Evolutionary conservation across 2,797 vertebrate genomes (phyloP).

Genomic region (Tragelaphus oryx): DNA sequence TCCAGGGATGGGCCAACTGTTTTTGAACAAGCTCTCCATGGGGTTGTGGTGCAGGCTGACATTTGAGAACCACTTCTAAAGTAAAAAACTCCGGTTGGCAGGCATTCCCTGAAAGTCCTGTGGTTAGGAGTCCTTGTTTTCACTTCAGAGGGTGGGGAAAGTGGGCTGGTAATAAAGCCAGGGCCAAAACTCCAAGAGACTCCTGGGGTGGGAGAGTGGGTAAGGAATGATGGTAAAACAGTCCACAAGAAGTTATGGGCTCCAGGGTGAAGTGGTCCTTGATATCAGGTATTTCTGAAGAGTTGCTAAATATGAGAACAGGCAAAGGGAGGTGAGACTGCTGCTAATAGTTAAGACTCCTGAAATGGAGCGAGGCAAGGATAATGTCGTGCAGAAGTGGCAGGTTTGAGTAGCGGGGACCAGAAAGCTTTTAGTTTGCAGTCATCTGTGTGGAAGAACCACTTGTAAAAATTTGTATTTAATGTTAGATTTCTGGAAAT

Average conservation of each 20-base stretch:
- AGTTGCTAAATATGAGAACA: neutral
- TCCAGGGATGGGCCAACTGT: neutral
- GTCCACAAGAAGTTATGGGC: neutral
- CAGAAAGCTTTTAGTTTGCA: conserved; percentile 21
- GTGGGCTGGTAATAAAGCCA: neutral
- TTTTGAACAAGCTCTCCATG: conserved; percentile 13
- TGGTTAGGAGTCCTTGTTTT: neutral
- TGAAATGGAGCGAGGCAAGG: neutral
- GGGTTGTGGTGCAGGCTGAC: neutral
- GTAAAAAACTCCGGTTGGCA: neutral
- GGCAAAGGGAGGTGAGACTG: neutral
- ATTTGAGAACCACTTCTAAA: conserved; percentile 12
- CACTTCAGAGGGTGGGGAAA: neutral
- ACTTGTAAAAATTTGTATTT: conserved; percentile 33
- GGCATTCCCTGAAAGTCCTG: neutral
- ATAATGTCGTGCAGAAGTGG: neutral
- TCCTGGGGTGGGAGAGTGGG: neutral
- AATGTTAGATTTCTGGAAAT: neutral
- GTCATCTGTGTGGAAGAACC: neutral
- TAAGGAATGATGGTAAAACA: conserved; percentile 31
- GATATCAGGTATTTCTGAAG: neutral
- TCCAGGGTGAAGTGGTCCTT: conserved; percentile 20
- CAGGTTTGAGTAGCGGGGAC: neutral
- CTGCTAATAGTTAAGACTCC: neutral
- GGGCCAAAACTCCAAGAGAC: conserved; percentile 17